Evolutionary conservation across 2,888 invertebrate genomes (phyloP).

Genomic region (Pristionchus fissidentatus): DNA sequence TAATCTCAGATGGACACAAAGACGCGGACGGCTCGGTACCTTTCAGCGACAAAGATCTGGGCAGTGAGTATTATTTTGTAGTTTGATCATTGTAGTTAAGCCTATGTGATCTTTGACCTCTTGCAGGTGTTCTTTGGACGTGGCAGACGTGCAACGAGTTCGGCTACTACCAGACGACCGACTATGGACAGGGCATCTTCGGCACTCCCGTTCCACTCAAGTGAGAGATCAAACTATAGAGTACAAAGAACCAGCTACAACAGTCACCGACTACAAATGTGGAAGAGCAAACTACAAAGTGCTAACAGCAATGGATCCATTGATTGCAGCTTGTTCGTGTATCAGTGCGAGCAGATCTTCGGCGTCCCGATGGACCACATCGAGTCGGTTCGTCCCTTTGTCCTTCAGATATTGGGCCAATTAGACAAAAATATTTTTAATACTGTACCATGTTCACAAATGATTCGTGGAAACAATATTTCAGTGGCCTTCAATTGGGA

Average conservation of each 20-base stretch:
- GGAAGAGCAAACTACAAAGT: constrained; percentile 20
- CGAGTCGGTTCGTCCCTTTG: constrained; percentile 38
- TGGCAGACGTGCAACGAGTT: constrained; percentile 97
- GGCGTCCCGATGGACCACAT: constrained; percentile 50
- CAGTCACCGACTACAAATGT: constrained; percentile 17
- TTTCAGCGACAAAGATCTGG: constrained; percentile 20
- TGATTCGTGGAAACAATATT: neutral
- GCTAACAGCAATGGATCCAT: neutral
- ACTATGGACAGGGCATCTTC: constrained; percentile 75
- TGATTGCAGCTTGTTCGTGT: constrained; percentile 60
- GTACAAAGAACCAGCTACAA: neutral
- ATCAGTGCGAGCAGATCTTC: constrained; percentile 67
- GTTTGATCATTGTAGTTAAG: neutral
- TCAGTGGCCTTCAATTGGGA: no score
- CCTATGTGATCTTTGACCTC: neutral
- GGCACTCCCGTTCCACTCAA: constrained; percentile 66
- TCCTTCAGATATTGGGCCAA: neutral
- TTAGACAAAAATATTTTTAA: no score
- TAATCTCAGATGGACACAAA: constrained; percentile 33
- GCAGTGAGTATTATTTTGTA: neutral
- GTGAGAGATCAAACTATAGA: constrained; percentile 50
- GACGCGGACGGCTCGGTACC: neutral
- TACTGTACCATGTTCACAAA: neutral
- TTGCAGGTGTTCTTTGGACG: constrained; percentile 82
- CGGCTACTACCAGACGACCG: constrained; percentile 93